Evolutionary conservation across 2,113 vertebrate genomes (phyloP).

Genomic region (Sturnira hondurensis): DNA sequence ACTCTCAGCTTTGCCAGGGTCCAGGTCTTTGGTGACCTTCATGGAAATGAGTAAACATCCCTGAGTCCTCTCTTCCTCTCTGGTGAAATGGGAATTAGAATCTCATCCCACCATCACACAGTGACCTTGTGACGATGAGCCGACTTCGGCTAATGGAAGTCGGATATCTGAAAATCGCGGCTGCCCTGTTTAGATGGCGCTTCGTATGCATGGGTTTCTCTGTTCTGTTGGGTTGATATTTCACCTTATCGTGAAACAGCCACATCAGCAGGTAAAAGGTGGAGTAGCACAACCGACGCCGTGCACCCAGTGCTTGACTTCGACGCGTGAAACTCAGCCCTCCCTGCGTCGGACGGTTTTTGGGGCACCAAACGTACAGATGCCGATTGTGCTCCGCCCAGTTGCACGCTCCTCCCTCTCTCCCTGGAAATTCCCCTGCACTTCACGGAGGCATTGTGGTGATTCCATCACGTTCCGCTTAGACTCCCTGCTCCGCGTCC

Average conservation of each 20-base stretch:
- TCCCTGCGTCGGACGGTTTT: no score
- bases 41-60: not conserved
- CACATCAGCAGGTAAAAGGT: not conserved
- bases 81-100: not conserved
- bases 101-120: not conserved
- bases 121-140: not conserved
- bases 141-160: no score
- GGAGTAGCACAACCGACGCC: not conserved
- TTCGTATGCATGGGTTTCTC: not conserved
- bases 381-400: no score
- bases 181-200: not conserved
- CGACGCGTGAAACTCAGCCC: not conserved
- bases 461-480: not conserved
- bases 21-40: not conserved
- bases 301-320: not conserved
- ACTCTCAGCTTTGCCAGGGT: not conserved
- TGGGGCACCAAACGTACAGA: no score
- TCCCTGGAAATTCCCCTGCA: not conserved
- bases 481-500: not conserved
- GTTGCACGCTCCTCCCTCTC: no score
- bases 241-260: not conserved
- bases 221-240: not conserved
- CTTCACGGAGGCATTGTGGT: not conserved
- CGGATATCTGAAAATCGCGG: not conserved
- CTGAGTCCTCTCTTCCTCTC: not conserved